Base-by-base conservation (phyloP, 2,888 invertebrate species). In the Tetropium fuscum region DNA sequence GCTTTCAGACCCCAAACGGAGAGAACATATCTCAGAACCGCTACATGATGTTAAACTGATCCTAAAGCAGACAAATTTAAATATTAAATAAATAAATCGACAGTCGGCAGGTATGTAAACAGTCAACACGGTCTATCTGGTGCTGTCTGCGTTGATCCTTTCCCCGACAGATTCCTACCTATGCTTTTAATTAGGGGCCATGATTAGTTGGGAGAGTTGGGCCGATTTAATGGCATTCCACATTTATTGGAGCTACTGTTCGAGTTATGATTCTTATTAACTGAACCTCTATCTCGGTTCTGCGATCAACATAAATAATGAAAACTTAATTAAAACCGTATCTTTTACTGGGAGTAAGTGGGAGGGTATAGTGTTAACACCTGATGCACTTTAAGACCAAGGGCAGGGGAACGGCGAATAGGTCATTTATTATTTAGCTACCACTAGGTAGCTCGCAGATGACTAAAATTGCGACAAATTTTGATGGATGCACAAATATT, bases 271-370 rank as follows among this genome's bases (percentile, higher is more conserved):
- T 64, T 58, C 59, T 63, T 63, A 69, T 66, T 68, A 67, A 59
- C 60, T 53, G 53, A 59, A 63, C 48, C 55, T n/a, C 59, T 71
- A 71, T 71, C 71, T 69, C 15, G 45, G 47, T 43, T 40, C 59
- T 63, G 63, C 70, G 70, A 74, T 74, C 72, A 75, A 72, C 74
- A 75, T 77, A 75, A 77, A 75, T 77, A 74, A 74, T 72, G 71
- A 74, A 74, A 70, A 69, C 67, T 74, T 75, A 75, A 76, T 76
- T 76, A 76, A 75, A 74, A 73, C 67, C 70, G 69, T 73, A 71
- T 71, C 72, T 74, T 66, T 65, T 57, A 58, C 49, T 49, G 44
- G n/a, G n/a, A n/a, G n/a, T 49, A 53, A 49, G 64, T 66, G 63
- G 70, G 68, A 60, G 68, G 68, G 30, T 13, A 54, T 40, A 32